Percentiles rank a stretch among this genome's conserved stretches.
Evolutionary conservation across 2,797 vertebrate species (phyloP).

Genomic region (Molossus molossus): DNA sequence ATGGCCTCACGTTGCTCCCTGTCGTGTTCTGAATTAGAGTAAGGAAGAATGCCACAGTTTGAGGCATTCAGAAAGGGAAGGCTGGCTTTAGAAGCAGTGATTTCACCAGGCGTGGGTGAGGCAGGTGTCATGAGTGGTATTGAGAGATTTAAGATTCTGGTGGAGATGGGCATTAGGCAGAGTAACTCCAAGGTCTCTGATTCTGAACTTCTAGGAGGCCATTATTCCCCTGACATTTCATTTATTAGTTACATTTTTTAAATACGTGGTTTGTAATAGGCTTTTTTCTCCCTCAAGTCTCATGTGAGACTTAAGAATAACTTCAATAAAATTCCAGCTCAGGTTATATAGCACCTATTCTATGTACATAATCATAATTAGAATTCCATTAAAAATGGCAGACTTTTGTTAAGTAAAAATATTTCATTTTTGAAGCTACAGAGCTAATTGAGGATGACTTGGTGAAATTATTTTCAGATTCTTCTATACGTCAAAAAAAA

Average conservation of each 20-base stretch:
- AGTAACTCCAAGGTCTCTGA: not conserved
- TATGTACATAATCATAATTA: not conserved
- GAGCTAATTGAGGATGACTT: not conserved
- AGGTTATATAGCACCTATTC: not conserved
- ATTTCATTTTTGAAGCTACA: constrained; percentile 12
- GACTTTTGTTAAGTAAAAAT: not conserved
- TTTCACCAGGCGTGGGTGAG: not conserved
- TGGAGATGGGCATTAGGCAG: not conserved
- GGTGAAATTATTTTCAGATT: constrained; percentile 28
- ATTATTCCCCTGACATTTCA: not conserved
- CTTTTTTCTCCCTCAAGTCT: not conserved
- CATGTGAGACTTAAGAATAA: not conserved
- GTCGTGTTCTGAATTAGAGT: not conserved
- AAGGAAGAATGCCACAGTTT: not conserved
- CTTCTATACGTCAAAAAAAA: not conserved
- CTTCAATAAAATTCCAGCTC: not conserved
- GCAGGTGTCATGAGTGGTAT: not conserved
- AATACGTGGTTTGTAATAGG: not conserved
- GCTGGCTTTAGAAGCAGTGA: not conserved
- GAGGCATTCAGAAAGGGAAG: not conserved
- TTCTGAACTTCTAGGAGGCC: not conserved
- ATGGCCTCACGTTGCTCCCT: not conserved
- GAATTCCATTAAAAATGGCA: not conserved
- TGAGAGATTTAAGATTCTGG: not conserved
- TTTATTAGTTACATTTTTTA: not conserved